Evolutionary conservation across 2,113 vertebrate species (phyloP).

Genomic region (Pungitius pungitius): DNA sequence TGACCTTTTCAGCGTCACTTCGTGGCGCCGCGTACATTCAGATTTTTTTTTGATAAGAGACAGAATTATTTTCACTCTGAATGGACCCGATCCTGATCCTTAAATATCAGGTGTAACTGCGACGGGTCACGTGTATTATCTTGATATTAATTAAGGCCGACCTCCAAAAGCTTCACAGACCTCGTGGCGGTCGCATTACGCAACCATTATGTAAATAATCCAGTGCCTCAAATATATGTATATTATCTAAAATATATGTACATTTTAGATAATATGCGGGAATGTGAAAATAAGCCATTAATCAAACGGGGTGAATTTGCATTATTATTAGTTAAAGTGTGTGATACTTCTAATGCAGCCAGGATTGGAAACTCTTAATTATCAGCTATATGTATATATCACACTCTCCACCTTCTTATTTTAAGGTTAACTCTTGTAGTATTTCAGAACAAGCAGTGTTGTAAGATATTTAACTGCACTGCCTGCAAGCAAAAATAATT

Average conservation of each 20-base stretch:
- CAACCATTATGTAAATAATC: neutral
- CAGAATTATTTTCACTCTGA: neutral
- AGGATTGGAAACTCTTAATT: neutral
- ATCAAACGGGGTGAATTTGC: neutral
- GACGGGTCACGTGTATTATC: neutral
- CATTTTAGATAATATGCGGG: too few species aligned
- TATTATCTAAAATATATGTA: too few species aligned
- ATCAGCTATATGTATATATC: neutral
- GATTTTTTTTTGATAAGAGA: conserved; percentile 3
- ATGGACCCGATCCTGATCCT: neutral
- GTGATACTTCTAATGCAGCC: neutral
- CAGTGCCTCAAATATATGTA: too few species aligned
- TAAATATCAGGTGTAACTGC: neutral
- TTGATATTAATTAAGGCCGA: neutral
- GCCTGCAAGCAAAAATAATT: neutral
- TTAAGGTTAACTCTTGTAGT: neutral
- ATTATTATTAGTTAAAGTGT: too few species aligned
- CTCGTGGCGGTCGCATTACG: neutral
- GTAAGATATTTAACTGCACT: too few species aligned
- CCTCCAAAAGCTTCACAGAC: neutral
- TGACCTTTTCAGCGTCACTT: neutral
- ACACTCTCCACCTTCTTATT: neutral
- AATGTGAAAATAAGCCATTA: too few species aligned
- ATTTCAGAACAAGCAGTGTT: too few species aligned
- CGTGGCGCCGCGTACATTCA: neutral